These are phyloP conservation scores for Ceyx melanurus DNA, from an alignment of 2,113 vertebrate genomes.

Conservation along the genomic window DNA sequence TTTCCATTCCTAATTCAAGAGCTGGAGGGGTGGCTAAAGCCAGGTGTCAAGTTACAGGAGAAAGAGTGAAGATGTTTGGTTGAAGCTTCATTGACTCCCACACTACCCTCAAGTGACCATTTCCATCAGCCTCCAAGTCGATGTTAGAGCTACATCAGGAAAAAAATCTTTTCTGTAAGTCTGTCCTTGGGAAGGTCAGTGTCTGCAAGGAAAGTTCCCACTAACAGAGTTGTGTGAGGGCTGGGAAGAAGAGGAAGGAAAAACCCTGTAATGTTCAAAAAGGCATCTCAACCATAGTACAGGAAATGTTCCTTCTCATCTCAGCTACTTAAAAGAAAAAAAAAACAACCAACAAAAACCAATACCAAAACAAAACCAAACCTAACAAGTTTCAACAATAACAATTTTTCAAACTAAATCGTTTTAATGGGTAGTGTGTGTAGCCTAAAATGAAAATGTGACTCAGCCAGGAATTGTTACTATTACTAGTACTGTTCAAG, in stretches of 20 bases:
- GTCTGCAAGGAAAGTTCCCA: neutral
- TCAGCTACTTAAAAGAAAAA: neutral
- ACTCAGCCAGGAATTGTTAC: slow-evolving; percentile 42
- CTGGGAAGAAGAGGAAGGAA: slow-evolving; percentile 19
- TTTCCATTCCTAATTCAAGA: slow-evolving; percentile 70
- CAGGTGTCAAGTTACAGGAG: slow-evolving; percentile 63
- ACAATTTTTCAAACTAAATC: slow-evolving; percentile 7
- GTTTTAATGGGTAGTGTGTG: slow-evolving; percentile 4
- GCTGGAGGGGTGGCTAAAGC: slow-evolving; percentile 47
- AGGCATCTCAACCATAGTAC: neutral
- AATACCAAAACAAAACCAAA: neutral
- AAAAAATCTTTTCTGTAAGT: neutral
- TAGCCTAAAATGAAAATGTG: slow-evolving; percentile 35
- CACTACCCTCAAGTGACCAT: neutral
- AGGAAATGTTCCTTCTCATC: slow-evolving; percentile 25
- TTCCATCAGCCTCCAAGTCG: neutral
- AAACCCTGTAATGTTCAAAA: neutral
- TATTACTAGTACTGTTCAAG: slow-evolving; percentile 34
- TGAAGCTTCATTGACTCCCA: slow-evolving; percentile 29
- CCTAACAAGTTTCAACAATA: slow-evolving; percentile 10
- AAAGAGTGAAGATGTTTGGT: slow-evolving; percentile 60
- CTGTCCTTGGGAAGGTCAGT: neutral
- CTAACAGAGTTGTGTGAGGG: neutral
- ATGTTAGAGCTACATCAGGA: neutral
- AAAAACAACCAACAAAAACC: neutral